These are phyloP conservation scores for Lineus longissimus DNA, from an alignment of 1,140 invertebrate species.

Conservation along the genomic window DNA sequence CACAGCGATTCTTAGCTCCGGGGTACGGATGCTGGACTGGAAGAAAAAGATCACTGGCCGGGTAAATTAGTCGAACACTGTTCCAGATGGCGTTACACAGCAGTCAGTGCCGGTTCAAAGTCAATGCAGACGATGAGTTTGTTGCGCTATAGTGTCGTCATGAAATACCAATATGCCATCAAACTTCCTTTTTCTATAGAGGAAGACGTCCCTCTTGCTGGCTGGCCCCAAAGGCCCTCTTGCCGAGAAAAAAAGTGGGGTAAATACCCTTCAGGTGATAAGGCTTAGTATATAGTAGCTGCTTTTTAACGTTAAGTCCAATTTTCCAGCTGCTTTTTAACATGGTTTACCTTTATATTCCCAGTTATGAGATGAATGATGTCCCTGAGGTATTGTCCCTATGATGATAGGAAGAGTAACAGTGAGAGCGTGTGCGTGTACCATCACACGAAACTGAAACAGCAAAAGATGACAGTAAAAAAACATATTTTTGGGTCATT, in stretches of 20 bases:
- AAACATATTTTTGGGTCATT: no score
- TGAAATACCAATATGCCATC: background rate
- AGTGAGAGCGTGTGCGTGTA: no score
- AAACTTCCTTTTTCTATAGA: background rate
- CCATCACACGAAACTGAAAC: no score
- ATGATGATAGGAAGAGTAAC: background rate
- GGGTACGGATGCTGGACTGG: background rate
- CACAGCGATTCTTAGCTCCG: background rate
- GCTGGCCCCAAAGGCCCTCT: background rate
- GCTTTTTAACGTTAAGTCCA: background rate
- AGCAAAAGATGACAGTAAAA: no score
- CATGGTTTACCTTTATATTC: background rate
- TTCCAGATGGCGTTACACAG: background rate
- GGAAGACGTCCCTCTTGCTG: background rate
- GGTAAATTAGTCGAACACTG: background rate
- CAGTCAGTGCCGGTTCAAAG: background rate
- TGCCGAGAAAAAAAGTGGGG: background rate
- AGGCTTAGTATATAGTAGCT: background rate
- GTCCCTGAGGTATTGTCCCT: slow-evolving; percentile 3
- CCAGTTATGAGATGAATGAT: background rate
- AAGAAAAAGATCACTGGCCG: background rate
- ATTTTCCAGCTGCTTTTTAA: no score
- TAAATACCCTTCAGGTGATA: background rate
- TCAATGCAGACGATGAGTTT: background rate
- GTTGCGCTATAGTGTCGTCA: background rate